phyloP scores from a whole-genome alignment of 2,888 invertebrate species.

The Cephalotes varians region DNA sequence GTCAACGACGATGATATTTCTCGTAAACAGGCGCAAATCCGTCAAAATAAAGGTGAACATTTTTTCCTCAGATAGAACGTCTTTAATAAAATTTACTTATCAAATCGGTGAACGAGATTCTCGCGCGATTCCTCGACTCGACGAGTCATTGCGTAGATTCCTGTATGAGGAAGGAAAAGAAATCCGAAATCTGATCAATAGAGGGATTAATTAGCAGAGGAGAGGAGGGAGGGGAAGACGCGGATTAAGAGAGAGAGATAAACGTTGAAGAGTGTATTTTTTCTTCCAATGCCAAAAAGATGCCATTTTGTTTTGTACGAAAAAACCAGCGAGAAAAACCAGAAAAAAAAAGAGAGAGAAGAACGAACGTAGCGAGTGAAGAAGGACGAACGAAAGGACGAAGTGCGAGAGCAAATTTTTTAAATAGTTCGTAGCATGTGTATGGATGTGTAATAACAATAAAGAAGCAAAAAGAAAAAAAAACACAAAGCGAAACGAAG shows the following conservation, averaged over 20 bases:
- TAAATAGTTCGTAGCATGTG: constrained; percentile 78
- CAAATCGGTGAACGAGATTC: constrained; percentile 40
- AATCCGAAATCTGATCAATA: constrained; percentile 40
- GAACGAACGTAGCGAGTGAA: constrained; percentile 51
- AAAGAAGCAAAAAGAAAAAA: constrained; percentile 62
- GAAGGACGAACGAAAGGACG: constrained; percentile 41
- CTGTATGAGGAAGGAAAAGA: constrained; percentile 36
- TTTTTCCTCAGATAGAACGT: not conserved
- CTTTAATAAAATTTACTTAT: not conserved
- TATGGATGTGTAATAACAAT: constrained; percentile 80
- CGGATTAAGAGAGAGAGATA: constrained; percentile 70
- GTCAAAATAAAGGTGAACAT: not conserved
- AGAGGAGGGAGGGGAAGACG: constrained; percentile 39
- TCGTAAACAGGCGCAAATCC: not conserved
- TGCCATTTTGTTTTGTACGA: constrained; percentile 85
- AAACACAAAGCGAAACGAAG: constrained; percentile 56
- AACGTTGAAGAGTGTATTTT: constrained; percentile 84
- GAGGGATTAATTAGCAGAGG: constrained; percentile 34
- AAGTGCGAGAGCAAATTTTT: constrained; percentile 69
- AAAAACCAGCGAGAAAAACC: constrained; percentile 79
- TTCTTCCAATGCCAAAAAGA: constrained; percentile 86
- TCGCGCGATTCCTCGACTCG: constrained; percentile 32
- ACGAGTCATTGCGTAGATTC: constrained; percentile 31
- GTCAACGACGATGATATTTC: not conserved
- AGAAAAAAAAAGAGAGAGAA: constrained; percentile 74